Percentiles rank a stretch among this genome's conserved stretches.
Evolutionary conservation across 2,113 vertebrate genomes (phyloP).

Genomic region (Anhinga rufa): DNA sequence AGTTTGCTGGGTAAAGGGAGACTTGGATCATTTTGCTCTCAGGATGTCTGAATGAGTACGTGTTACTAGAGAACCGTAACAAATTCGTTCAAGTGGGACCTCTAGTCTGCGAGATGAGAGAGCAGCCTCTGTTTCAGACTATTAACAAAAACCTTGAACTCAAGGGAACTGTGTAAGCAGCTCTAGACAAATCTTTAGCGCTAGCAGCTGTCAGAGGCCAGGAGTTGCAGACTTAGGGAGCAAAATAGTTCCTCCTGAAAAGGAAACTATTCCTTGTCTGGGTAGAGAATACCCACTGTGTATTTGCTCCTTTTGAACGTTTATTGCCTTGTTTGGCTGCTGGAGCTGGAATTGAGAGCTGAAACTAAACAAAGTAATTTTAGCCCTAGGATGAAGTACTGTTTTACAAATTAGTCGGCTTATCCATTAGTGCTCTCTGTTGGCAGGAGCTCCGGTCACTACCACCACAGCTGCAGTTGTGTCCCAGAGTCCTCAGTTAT

Average conservation of each 20-base stretch:
- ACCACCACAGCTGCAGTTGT: conserved; percentile 88
- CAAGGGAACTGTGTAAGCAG: background rate
- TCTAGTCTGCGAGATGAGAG: background rate
- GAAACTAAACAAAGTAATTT: conserved; percentile 21
- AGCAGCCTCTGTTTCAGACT: background rate
- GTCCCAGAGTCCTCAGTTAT: conserved; percentile 88
- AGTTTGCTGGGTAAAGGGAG: background rate
- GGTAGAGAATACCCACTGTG: background rate
- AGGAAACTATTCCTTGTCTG: background rate
- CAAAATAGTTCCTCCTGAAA: conserved; percentile 24
- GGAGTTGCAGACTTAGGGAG: background rate
- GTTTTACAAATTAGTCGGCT: background rate
- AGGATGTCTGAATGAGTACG: background rate
- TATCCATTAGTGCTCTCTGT: background rate
- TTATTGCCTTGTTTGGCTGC: conserved; percentile 29
- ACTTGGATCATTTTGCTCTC: background rate
- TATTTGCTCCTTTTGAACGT: background rate
- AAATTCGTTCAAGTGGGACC: background rate
- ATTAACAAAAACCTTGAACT: background rate
- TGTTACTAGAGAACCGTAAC: background rate
- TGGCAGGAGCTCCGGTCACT: conserved; percentile 74
- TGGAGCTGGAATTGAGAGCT: conserved; percentile 18
- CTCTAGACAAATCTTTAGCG: background rate
- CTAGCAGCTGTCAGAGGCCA: background rate
- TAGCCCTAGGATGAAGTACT: background rate